phyloP scores from a whole-genome alignment of 2,888 invertebrate genomes.

The Drosophila putrida region DNA sequence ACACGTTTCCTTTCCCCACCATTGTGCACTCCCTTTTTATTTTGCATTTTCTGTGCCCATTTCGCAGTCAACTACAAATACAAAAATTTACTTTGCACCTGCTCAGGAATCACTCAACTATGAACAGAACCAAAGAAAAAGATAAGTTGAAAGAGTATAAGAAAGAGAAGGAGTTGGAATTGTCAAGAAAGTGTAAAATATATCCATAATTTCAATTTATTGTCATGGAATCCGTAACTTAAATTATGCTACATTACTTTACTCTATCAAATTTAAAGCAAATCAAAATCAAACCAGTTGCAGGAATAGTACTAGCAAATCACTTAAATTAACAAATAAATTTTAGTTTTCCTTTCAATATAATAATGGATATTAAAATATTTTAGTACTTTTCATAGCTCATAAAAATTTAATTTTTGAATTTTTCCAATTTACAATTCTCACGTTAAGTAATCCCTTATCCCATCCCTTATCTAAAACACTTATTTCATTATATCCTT shows the following conservation, averaged over 20 bases:
- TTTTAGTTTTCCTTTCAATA: no score
- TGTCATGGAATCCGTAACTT: neutral
- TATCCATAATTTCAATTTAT: conserved; percentile 3
- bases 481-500: no score
- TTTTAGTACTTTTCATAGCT: no score
- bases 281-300: no score
- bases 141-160: neutral
- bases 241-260: neutral
- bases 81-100: conserved; percentile 10
- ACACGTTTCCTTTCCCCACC: neutral
- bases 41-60: conserved; percentile 13
- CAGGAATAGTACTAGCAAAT: no score
- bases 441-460: no score
- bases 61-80: conserved; percentile 3
- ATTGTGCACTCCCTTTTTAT: conserved; percentile 1
- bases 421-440: no score
- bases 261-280: neutral
- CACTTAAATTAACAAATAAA: no score
- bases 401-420: no score
- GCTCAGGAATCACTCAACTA: conserved; percentile 2
- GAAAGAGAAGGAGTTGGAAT: neutral
- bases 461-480: no score
- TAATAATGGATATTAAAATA: no score
- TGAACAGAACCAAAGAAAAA: neutral
- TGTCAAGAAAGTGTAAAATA: neutral